These are phyloP conservation scores for Muscicapa comitata DNA, from an alignment of 2,797 vertebrate species.

Conservation along the genomic window DNA sequence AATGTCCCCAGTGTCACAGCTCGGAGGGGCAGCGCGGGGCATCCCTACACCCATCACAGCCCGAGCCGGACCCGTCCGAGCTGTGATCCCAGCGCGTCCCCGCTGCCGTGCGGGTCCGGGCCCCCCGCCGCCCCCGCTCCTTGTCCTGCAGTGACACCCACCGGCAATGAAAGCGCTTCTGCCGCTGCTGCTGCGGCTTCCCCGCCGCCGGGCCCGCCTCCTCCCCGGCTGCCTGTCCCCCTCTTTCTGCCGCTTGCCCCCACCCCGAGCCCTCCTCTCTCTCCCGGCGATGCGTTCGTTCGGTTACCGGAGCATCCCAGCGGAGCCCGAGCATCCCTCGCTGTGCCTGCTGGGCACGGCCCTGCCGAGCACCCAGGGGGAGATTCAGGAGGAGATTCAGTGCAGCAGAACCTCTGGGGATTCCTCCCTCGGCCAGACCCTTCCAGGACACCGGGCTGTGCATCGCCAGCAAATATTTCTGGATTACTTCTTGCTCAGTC, in stretches of 20 bases:
- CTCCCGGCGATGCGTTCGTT: fast-evolving
- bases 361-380: fast-evolving
- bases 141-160: conserved; percentile 77
- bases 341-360: fast-evolving
- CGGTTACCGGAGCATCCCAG: neutral
- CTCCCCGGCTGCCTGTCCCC: neutral
- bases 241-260: fast-evolving
- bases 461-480: neutral
- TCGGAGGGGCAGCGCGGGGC: neutral
- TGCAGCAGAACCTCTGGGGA: fast-evolving
- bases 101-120: neutral
- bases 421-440: neutral
- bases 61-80: neutral
- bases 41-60: too few species aligned
- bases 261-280: neutral
- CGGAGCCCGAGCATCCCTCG: neutral
- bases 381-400: too few species aligned
- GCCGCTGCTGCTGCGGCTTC: neutral
- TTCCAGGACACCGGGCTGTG: neutral
- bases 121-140: neutral
- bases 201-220: neutral
- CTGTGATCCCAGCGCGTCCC: fast-evolving
- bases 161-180: conserved; percentile 23
- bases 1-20: fast-evolving
- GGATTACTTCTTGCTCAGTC: neutral